These are phyloP conservation scores for Hestina assimilis DNA, from an alignment of 1,140 invertebrate species.

Conservation along the genomic window DNA sequence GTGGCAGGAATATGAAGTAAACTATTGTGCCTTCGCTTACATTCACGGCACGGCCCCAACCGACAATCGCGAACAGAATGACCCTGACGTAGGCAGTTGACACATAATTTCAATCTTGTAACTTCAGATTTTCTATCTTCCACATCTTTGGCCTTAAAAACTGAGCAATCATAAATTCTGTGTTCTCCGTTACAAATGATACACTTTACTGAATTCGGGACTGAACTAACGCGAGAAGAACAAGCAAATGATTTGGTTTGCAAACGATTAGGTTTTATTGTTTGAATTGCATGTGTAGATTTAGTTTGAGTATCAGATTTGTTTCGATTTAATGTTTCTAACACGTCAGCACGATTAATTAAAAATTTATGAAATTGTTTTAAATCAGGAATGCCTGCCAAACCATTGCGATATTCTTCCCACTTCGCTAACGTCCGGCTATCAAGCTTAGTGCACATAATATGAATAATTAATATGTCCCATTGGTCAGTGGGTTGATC, in stretches of 20 bases:
- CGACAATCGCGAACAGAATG: conserved; percentile 21
- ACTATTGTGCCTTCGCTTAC: conserved; percentile 32
- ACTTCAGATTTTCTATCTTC: conserved; percentile 23
- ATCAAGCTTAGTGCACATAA: conserved; percentile 39
- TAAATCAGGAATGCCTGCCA: conserved; percentile 21
- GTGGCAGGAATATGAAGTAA: conserved; percentile 25
- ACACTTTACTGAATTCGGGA: too few species aligned
- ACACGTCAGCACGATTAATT: conserved; percentile 25
- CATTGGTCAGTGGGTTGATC: conserved; percentile 37
- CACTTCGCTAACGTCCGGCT: conserved; percentile 32
- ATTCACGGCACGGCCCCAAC: conserved; percentile 30
- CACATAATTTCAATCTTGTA: conserved; percentile 25
- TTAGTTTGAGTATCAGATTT: conserved; percentile 12
- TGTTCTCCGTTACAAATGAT: conserved; percentile 27
- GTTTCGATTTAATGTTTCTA: conserved; percentile 17
- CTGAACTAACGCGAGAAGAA: too few species aligned
- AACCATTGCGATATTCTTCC: conserved; percentile 31
- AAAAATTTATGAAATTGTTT: conserved; percentile 34
- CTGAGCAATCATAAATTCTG: conserved; percentile 34
- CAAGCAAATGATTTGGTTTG: too few species aligned
- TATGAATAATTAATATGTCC: conserved; percentile 36
- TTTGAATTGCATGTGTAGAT: too few species aligned
- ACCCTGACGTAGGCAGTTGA: conserved; percentile 34
- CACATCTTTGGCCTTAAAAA: conserved; percentile 26
- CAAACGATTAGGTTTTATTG: too few species aligned